A percentile compares a stretch with the other conserved stretches of the same genome.
phyloP scores from a whole-genome alignment of 2,113 vertebrate genomes.

The Macquaria australasica region DNA sequence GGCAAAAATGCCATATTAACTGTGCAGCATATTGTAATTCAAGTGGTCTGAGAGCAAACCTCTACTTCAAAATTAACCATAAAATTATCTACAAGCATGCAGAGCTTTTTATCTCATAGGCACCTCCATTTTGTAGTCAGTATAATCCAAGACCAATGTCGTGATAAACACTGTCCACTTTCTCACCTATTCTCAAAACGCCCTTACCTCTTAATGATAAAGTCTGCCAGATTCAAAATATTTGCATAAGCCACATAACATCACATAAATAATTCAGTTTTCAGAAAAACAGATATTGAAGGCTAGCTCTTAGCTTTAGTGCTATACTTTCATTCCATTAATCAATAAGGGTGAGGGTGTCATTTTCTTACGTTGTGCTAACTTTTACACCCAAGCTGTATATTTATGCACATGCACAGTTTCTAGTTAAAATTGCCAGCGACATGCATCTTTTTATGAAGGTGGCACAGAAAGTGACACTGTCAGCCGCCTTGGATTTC shows the following conservation, averaged over 20 bases:
- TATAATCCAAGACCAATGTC: not conserved
- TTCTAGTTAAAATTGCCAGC: not conserved
- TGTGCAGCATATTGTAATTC: too few relatives aligned
- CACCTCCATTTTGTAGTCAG: not conserved
- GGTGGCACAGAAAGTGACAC: conserved; percentile 19
- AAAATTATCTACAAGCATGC: not conserved
- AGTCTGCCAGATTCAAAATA: not conserved
- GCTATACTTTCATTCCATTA: not conserved
- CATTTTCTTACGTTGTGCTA: not conserved
- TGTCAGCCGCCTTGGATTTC: conserved; percentile 2
- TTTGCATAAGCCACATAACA: not conserved
- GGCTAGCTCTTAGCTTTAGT: not conserved
- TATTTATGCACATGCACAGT: not conserved
- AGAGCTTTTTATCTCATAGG: not conserved
- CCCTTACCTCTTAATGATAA: not conserved
- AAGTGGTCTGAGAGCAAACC: too few relatives aligned
- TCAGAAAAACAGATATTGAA: not conserved
- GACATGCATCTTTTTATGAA: not conserved
- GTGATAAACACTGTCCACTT: not conserved
- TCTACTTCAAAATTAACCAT: too few relatives aligned
- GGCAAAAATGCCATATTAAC: too few relatives aligned
- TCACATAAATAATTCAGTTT: not conserved
- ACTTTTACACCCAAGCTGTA: not conserved
- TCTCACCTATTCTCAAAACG: not conserved
- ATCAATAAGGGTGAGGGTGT: not conserved